These are phyloP conservation scores for Drosophila punjabiensis DNA, from an alignment of 1,140 invertebrate genomes.

Conservation along the genomic window DNA sequence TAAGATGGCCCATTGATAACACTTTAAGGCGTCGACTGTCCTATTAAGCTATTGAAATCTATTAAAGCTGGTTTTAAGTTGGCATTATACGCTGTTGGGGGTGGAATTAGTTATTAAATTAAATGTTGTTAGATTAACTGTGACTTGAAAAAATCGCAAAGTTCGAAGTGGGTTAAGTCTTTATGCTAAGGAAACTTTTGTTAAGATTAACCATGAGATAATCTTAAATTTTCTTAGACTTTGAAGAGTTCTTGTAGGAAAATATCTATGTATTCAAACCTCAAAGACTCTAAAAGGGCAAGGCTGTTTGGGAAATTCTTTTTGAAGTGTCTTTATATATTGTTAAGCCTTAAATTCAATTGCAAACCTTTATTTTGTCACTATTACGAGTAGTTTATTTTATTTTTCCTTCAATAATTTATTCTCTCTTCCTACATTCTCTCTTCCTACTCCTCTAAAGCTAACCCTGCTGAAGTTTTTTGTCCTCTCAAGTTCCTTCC, in stretches of 20 bases:
- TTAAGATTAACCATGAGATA: not conserved
- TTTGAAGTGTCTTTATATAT: accelerated
- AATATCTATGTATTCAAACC: too few species aligned
- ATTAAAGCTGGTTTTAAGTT: not conserved
- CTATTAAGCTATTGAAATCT: slow-evolving; percentile 34
- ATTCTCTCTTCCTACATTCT: not conserved
- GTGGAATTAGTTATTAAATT: slow-evolving; percentile 3
- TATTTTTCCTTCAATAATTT: not conserved
- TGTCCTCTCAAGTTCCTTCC: not conserved
- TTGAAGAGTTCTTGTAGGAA: not conserved
- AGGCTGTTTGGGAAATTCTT: not conserved
- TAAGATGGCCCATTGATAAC: slow-evolving; percentile 31
- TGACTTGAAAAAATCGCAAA: not conserved
- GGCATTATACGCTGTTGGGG: not conserved
- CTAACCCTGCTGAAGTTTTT: not conserved
- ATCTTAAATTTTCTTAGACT: not conserved
- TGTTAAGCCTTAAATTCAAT: not conserved
- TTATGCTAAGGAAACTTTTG: not conserved
- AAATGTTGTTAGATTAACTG: not conserved
- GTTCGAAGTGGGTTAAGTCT: not conserved
- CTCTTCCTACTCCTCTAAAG: not conserved
- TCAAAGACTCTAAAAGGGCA: too few species aligned
- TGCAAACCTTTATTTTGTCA: not conserved
- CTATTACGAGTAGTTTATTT: not conserved
- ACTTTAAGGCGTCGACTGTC: slow-evolving; percentile 33